Conservation (phyloP, 2,888 invertebrate genomes). For the Tetragonula carbonaria region DNA sequence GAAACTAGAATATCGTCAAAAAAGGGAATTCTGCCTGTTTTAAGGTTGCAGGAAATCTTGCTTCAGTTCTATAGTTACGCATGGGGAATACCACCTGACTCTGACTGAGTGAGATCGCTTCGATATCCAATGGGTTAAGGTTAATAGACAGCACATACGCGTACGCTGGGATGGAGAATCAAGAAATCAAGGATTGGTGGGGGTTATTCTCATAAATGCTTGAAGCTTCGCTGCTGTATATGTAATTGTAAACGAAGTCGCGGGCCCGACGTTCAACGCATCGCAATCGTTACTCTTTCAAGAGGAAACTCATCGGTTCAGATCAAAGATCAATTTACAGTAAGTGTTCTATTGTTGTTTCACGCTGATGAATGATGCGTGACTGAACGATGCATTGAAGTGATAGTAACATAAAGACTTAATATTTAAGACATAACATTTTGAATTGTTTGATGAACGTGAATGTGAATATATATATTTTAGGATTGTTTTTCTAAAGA, state of each 20-base stretch:
- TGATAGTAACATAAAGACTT: too few species aligned
- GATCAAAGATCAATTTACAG: slow-evolving; percentile 18
- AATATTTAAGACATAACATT: too few species aligned
- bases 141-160: not conserved
- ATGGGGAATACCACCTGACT: slow-evolving; percentile 61
- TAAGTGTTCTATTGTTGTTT: slow-evolving; percentile 21
- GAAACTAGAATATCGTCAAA: not conserved
- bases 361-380: not conserved
- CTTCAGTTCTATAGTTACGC: not conserved
- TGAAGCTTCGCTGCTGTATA: slow-evolving; percentile 61
- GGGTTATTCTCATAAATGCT: slow-evolving; percentile 59
- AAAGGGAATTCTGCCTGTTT: slow-evolving; percentile 1
- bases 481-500: not conserved
- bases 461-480: too few species aligned
- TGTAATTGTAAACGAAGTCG: slow-evolving; percentile 47
- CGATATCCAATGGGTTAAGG: not conserved
- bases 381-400: not conserved
- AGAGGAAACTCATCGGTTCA: slow-evolving; percentile 33
- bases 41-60: slow-evolving; percentile 44
- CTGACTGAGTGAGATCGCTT: not conserved
- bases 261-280: slow-evolving; percentile 39
- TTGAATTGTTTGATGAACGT: not conserved
- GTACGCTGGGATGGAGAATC: not conserved
- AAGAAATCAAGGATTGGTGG: slow-evolving; percentile 45
- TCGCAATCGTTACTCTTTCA: slow-evolving; percentile 56